Evolutionary conservation across 2,113 vertebrate species (phyloP), one percentile per base, ranked within the genome.

Genomic region (Candoia aspera): DNA sequence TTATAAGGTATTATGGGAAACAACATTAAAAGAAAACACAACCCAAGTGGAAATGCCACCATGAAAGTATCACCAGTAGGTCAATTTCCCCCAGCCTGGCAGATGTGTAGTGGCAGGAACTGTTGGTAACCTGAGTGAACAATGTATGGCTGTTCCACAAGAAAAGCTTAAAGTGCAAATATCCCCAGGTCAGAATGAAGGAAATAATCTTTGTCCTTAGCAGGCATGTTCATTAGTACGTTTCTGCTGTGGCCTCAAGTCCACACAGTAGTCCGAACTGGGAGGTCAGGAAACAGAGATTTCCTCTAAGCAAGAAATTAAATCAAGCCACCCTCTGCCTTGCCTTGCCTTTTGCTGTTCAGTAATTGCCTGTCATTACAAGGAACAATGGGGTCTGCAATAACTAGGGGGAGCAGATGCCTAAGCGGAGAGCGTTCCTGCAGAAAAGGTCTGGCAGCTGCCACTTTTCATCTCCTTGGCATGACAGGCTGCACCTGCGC

Each of bases 281-380:
- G 42, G 88, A 54, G 86, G 29, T 84, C 87, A 62, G 86, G 26
- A 84, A 60, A 15, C 6, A 37, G 29, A 24, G 2, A 8, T 42
- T 87, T 84, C 46, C 19, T 53, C 17, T 33, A 33, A 92, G 73
- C 57, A 89, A 54, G 42, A 88, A 57, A 83, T 58, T 23, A n/a
- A 88, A n/a, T 46, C 26, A 9, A 33, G 46, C 46, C 73, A 49
- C 86, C 91, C n/a, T 8, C 58, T 54, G 46, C 9, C 60, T 88
- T 33, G 29, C 84, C 46, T 91, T 84, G 87, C 87, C 91, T 92
- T 89, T 92, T 84, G 87, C 88, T 62, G 29, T 62, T 46, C 21
- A 12, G 46, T 89, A 92, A 92, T 89, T 89, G 87, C 79, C 57
- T 84, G 73, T 58, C 24, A 29, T 89, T 84, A 29, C 33, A 33